Percentiles rank a stretch among this genome's conserved stretches.
Conservation (phyloP, 2,113 vertebrate species). For the Trinectes maculatus region DNA sequence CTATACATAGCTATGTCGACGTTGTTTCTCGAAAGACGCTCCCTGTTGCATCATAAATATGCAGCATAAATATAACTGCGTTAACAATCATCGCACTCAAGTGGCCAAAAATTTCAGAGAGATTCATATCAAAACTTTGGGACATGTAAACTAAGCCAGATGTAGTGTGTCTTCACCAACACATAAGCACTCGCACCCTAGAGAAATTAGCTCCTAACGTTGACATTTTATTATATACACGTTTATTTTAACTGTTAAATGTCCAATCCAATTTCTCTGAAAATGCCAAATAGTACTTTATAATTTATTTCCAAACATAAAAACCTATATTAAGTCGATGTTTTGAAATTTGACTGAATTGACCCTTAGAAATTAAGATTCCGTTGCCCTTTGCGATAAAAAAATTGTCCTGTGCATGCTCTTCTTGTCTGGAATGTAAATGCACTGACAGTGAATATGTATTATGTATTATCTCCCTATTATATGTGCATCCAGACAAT, state of each 20-base stretch:
- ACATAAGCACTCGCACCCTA: background rate
- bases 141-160: background rate
- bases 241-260: too few species aligned
- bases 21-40: background rate
- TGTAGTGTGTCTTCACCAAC: background rate
- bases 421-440: background rate
- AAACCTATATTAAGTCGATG: background rate
- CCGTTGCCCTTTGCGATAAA: background rate
- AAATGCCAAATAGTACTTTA: too few species aligned
- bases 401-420: background rate
- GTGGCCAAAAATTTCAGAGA: background rate
- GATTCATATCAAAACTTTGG: background rate
- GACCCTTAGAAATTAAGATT: background rate
- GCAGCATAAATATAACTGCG: background rate
- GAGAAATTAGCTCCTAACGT: too few species aligned
- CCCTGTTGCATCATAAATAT: background rate
- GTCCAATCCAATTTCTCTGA: too few species aligned
- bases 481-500: background rate
- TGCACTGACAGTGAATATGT: background rate
- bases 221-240: too few species aligned
- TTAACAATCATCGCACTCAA: too few species aligned
- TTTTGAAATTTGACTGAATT: background rate
- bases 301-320: background rate
- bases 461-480: background rate
- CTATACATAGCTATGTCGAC: background rate